Evolutionary conservation across 2,888 invertebrate genomes (phyloP), one percentile per base, ranked within the genome.

Genomic region (Lacanobia oleracea): DNA sequence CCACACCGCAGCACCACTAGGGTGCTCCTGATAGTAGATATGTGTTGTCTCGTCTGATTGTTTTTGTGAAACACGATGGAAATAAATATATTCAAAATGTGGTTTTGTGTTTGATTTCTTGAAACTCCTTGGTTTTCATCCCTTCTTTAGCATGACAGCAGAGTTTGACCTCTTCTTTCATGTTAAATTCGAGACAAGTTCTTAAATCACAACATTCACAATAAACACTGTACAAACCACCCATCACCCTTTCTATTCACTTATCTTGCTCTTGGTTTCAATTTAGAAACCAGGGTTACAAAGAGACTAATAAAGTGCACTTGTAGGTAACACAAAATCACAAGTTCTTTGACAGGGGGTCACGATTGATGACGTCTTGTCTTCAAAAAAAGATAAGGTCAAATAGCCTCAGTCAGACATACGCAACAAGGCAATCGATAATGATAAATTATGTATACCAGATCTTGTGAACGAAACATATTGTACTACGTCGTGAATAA

Each of bases 71-170:
- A 10, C 23, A 23, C 12, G 1, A 48, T 48, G 21, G 21, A 6
- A 57, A 40, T 57, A 57, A n/a, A 57, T 57, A 37, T 57, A 57
- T 57, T 57, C n/a, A 57, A 40, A 40, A 21, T 21, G 7, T 56
- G 33, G 10, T 33, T 27, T 56, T 56, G 27, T 33, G 33, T 57
- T 57, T 57, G 7, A 21, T 57, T 57, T 40, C 18, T 56, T n/a
- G 5, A 37, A 12, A 5, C 56, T 33, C 33, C 10, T 1, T 18
- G 10, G 7, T 48, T 48, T 18, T 14, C 21, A 8, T 18, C 51
- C 10, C 21, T 23, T 51, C 10, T n/a, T 50, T 21, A 21, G 12
- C 21, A 51, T 12, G 9, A 51, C 21, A 23, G 51, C 21, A 51
- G 50, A 50, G 9, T 50, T 9, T 50, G 16, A n/a, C n/a, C n/a